phyloP scores from a whole-genome alignment of 2,888 invertebrate genomes.

The Nomada fabriciana region DNA sequence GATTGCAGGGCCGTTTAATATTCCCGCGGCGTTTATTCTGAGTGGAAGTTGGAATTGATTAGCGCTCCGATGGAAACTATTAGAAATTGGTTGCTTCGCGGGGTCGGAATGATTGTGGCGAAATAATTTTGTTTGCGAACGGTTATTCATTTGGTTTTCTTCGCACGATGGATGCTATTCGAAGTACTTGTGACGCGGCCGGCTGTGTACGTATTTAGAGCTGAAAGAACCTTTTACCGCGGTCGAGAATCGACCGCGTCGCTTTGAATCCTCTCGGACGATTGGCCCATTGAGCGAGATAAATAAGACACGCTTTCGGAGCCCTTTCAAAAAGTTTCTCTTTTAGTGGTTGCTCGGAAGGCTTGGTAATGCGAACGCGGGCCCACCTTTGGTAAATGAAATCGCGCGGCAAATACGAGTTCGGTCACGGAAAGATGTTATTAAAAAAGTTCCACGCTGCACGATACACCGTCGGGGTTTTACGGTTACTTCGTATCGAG shows the following conservation, averaged over 20 bases:
- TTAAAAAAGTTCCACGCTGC: conserved; percentile 53
- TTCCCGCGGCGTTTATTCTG: background rate
- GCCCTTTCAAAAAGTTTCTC: conserved; percentile 63
- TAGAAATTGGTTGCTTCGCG: background rate
- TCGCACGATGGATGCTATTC: no score
- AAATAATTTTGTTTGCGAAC: no score
- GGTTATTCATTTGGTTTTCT: no score
- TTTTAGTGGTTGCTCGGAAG: conserved; percentile 24
- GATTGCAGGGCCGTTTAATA: background rate
- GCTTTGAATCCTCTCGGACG: conserved; percentile 38
- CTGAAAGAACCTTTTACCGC: conserved; percentile 29
- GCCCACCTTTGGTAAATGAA: conserved; percentile 11
- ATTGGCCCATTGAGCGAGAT: conserved; percentile 46
- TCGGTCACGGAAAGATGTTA: conserved; percentile 21
- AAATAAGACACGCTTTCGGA: conserved; percentile 47
- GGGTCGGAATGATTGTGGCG: no score
- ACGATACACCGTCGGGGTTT: background rate
- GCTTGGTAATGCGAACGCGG: background rate
- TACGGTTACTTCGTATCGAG: background rate
- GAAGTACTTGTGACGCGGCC: background rate
- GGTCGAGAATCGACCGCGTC: conserved; percentile 5
- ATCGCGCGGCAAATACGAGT: conserved; percentile 1
- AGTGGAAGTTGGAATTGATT: background rate
- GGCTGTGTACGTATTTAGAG: conserved; percentile 4
- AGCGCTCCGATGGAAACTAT: background rate